phyloP scores from a whole-genome alignment of 2,113 vertebrate genomes.

The Channa maculata region DNA sequence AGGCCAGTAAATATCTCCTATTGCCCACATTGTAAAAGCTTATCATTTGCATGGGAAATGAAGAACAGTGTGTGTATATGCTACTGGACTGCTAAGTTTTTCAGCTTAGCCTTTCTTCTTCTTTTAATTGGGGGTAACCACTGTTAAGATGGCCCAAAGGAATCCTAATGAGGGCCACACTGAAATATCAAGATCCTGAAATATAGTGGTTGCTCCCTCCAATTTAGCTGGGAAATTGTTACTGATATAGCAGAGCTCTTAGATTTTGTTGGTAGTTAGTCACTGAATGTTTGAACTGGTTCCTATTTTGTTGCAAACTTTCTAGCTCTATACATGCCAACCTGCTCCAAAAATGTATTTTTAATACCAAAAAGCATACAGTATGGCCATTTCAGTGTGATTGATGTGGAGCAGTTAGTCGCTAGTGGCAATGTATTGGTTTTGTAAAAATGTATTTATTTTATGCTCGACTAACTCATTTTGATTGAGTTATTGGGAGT shows the following conservation, averaged over 20 bases:
- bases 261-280: background rate
- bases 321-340: too few species aligned
- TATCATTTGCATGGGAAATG: conserved; percentile 28
- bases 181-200: conserved; percentile 35
- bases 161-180: conserved; percentile 42
- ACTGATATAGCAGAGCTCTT: conserved; percentile 1
- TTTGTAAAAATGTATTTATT: background rate
- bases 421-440: background rate
- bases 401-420: too few species aligned
- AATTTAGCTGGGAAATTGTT: conserved; percentile 18
- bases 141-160: conserved; percentile 56
- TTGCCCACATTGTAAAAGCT: conserved; percentile 15
- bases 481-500: conserved; percentile 54
- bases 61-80: conserved; percentile 26
- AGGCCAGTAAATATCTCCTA: conserved; percentile 4
- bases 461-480: conserved; percentile 1
- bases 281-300: background rate
- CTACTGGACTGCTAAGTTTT: conserved; percentile 37
- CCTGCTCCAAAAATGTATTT: too few species aligned
- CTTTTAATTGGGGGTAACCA: conserved; percentile 56
- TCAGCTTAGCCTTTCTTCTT: conserved; percentile 37
- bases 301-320: background rate
- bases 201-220: background rate
- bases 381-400: too few species aligned
- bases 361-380: too few species aligned